Percentiles rank a stretch among this genome's conserved stretches.
Evolutionary conservation across 2,113 vertebrate species (phyloP).

Genomic region (Gorsachius goisagi): DNA sequence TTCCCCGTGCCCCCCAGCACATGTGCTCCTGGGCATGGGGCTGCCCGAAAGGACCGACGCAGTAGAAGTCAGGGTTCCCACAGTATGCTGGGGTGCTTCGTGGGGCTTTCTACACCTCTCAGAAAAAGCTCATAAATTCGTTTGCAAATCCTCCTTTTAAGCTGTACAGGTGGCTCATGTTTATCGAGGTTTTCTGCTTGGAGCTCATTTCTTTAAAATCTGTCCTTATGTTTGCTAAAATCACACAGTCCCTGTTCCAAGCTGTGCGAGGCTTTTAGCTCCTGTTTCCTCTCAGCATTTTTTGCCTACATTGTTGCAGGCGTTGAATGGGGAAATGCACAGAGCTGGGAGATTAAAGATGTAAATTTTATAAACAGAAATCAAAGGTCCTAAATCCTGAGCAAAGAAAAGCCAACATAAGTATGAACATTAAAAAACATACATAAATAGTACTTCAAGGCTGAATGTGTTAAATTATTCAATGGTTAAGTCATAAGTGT

Average conservation of each 20-base stretch:
- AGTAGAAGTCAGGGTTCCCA: not conserved
- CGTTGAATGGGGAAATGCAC: conserved; percentile 66
- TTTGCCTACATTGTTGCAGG: conserved; percentile 65
- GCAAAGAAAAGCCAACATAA: conserved; percentile 81
- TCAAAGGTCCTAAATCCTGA: conserved; percentile 82
- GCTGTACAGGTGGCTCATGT: conserved; percentile 30
- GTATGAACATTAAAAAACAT: conserved; percentile 83
- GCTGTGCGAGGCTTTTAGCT: not conserved
- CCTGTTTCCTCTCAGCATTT: not conserved
- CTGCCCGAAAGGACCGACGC: not conserved
- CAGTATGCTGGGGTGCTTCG: accelerated
- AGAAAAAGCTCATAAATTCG: not conserved
- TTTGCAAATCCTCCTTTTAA: conserved; percentile 11
- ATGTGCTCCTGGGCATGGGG: accelerated
- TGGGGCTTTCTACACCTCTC: not conserved
- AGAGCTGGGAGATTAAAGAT: conserved; percentile 81
- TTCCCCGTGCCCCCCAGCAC: accelerated
- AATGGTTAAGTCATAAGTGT: conserved; percentile 83
- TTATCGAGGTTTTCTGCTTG: conserved; percentile 33
- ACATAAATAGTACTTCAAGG: conserved; percentile 86
- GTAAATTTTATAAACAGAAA: conserved; percentile 86
- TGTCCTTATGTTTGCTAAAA: conserved; percentile 45
- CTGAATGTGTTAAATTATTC: conserved; percentile 84
- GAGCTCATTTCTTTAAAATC: conserved; percentile 43
- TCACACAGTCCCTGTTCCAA: not conserved